These are phyloP conservation scores for Camptogramma bilineatum DNA, from an alignment of 2,888 invertebrate species.

Conservation along the genomic window DNA sequence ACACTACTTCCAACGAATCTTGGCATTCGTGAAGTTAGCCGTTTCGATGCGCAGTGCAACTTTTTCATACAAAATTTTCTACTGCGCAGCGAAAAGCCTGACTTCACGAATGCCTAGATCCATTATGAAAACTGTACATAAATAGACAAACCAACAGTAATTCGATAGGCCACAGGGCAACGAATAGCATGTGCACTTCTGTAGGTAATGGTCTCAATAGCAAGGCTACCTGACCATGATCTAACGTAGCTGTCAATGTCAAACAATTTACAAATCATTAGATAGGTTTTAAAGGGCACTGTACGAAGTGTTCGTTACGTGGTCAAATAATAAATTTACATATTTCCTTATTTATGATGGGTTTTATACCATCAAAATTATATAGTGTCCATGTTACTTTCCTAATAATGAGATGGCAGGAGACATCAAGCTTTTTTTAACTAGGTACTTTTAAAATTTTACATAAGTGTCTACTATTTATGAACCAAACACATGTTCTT, in stretches of 20 bases:
- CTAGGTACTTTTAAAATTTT: neutral
- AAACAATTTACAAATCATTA: neutral
- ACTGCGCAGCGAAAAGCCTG: too few relatives aligned
- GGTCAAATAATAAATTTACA: neutral
- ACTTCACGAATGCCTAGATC: too few relatives aligned
- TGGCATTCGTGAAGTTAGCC: too few relatives aligned
- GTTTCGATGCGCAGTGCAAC: too few relatives aligned
- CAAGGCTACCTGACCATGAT: conserved; percentile 32
- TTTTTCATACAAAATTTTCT: too few relatives aligned
- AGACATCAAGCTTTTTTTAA: neutral
- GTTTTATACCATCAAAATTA: neutral
- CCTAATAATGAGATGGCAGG: neutral
- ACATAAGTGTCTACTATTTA: too few relatives aligned
- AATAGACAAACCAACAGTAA: neutral
- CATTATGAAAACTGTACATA: too few relatives aligned
- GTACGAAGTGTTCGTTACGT: neutral
- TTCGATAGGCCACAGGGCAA: neutral
- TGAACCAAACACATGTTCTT: too few relatives aligned
- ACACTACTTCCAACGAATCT: too few relatives aligned
- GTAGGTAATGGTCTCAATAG: conserved; percentile 20
- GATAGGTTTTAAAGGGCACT: neutral
- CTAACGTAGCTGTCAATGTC: conserved; percentile 21
- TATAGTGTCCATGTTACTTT: neutral
- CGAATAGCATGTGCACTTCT: neutral
- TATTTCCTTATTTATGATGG: neutral